A percentile compares a stretch with the other conserved stretches of the same genome.
Evolutionary conservation across 2,797 vertebrate genomes (phyloP).

Genomic region (Dendrocincla fuliginosa): DNA sequence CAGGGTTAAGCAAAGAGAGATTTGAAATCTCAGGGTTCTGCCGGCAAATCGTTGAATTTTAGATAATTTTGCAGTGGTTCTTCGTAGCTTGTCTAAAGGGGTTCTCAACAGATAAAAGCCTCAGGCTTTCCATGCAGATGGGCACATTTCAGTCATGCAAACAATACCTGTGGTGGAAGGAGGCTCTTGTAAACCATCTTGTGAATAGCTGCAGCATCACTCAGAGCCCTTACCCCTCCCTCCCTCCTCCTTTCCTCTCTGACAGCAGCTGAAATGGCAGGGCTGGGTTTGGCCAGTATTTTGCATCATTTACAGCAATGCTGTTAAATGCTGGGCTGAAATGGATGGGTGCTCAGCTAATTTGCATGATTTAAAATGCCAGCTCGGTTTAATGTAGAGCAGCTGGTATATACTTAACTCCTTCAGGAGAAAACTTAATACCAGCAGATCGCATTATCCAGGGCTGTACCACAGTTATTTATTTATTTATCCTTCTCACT

Average conservation of each 20-base stretch:
- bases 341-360: conserved; percentile 53
- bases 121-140: not conserved
- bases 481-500: not conserved
- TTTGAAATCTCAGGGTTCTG: not conserved
- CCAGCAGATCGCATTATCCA: conserved; percentile 50
- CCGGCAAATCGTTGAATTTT: not conserved
- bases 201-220: not conserved
- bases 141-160: not conserved
- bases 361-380: conserved; percentile 71
- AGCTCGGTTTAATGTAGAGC: conserved; percentile 72
- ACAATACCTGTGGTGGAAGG: not conserved
- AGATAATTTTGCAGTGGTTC: not conserved
- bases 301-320: not conserved
- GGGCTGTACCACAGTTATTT: not conserved
- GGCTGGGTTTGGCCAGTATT: conserved; percentile 5
- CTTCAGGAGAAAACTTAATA: conserved; percentile 65
- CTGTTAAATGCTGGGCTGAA: conserved; percentile 49
- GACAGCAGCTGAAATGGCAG: conserved; percentile 38
- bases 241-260: conserved; percentile 5
- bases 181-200: not conserved
- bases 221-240: not conserved
- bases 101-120: not conserved
- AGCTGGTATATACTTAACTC: conserved; percentile 65
- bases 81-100: not conserved
- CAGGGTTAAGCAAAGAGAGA: not conserved